Conservation (phyloP, 1,140 invertebrate genomes). For the Bombus turneri region DNA sequence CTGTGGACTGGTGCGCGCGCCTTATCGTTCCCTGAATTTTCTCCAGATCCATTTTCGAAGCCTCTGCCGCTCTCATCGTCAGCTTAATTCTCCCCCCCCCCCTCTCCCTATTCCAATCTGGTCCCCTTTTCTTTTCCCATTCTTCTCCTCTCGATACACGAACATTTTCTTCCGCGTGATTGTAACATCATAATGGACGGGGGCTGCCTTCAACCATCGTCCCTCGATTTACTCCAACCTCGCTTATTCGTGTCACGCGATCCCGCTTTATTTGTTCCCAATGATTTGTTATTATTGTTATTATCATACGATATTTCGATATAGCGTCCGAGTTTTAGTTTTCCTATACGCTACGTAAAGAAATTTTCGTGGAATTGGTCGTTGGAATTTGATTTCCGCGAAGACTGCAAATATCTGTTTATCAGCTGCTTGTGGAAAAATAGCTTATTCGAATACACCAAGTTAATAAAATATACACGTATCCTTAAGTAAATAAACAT, state of each 20-base stretch:
- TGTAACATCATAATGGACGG: slow-evolving; percentile 45
- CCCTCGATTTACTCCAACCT: slow-evolving; percentile 38
- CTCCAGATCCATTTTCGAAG: slow-evolving; percentile 41
- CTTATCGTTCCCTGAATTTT: slow-evolving; percentile 60
- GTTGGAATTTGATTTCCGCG: no score
- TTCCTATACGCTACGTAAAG: not conserved
- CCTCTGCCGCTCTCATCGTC: slow-evolving; percentile 26
- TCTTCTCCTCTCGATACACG: slow-evolving; percentile 39
- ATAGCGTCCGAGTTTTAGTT: not conserved
- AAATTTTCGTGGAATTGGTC: no score
- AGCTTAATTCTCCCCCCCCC: slow-evolving; percentile 27
- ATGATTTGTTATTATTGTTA: slow-evolving; percentile 60
- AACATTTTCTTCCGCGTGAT: slow-evolving; percentile 46
- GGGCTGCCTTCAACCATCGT: not conserved
- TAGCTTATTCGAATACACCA: no score
- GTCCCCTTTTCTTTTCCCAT: slow-evolving; percentile 34
- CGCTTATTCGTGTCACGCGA: slow-evolving; percentile 66
- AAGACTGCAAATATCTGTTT: no score
- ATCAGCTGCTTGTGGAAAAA: no score
- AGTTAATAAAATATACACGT: no score
- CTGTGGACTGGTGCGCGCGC: slow-evolving; percentile 35
- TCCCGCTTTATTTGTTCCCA: slow-evolving; percentile 66
- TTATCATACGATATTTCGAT: not conserved
- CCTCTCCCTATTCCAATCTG: slow-evolving; percentile 27
- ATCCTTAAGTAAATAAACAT: no score